A percentile compares a stretch with the other conserved stretches of the same genome.
phyloP scores from a whole-genome alignment of 92 coral and sea anemone species.

The Epizoanthus stellaris region DNA sequence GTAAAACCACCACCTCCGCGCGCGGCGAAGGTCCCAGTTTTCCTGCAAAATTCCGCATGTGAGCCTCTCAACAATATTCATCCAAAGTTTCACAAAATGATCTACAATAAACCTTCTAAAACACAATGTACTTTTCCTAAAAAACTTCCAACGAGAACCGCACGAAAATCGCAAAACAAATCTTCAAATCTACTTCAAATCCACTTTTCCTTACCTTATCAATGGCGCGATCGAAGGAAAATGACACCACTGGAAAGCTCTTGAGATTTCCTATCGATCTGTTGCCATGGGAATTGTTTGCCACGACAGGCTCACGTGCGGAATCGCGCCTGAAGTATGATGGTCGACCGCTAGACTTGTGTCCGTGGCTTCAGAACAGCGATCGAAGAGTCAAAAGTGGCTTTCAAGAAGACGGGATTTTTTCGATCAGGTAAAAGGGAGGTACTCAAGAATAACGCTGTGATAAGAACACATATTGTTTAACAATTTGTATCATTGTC shows the following conservation, averaged over 20 bases:
- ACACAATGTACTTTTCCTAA: not conserved
- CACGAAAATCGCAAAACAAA: no score
- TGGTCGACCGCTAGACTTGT: not conserved
- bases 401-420: not conserved
- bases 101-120: not conserved
- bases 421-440: no score
- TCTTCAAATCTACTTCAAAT: not conserved
- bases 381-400: not conserved
- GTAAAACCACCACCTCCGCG: not conserved
- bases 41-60: not conserved
- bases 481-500: not conserved
- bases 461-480: not conserved
- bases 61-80: not conserved
- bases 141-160: no score
- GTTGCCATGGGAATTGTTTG: conserved; percentile 2
- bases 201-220: not conserved
- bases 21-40: not conserved
- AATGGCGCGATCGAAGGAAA: not conserved
- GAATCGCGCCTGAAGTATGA: not conserved
- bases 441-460: no score
- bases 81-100: not conserved
- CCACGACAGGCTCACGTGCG: not conserved
- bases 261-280: not conserved
- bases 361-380: conserved; percentile 4
- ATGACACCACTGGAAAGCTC: not conserved